Conservation (phyloP, 2,113 vertebrate genomes). For the Spea bombifrons region DNA sequence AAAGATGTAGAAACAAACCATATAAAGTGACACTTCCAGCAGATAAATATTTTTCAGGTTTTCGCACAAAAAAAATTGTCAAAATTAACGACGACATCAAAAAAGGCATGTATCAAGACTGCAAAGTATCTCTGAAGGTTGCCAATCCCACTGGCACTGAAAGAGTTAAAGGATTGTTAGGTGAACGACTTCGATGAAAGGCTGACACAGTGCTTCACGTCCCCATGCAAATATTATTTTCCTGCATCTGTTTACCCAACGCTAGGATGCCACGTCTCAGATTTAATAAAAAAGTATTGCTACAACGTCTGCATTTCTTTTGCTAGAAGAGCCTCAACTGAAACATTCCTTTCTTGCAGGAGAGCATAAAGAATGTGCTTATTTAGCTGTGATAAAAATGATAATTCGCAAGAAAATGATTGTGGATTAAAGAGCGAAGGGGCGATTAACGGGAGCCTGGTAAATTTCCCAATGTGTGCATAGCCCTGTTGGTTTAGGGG, state of each 20-base stretch:
- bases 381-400: slow-evolving; percentile 87
- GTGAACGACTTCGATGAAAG: neutral
- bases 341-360: slow-evolving; percentile 64
- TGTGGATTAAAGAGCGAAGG: slow-evolving; percentile 83
- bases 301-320: slow-evolving; percentile 56
- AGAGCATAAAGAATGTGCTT: slow-evolving; percentile 85
- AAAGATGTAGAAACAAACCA: too few species aligned
- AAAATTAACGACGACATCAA: too few species aligned
- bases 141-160: too few species aligned
- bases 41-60: too few species aligned
- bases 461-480: slow-evolving; percentile 75
- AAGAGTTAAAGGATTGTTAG: too few species aligned
- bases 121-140: too few species aligned
- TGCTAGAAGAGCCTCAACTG: slow-evolving; percentile 64
- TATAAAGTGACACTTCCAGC: too few species aligned
- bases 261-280: slow-evolving; percentile 45
- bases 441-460: slow-evolving; percentile 75
- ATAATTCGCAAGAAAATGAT: slow-evolving; percentile 82
- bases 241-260: slow-evolving; percentile 10
- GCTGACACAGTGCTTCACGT: neutral
- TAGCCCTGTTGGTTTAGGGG: slow-evolving; percentile 86
- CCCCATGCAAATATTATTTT: slow-evolving; percentile 21
- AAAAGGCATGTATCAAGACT: too few species aligned
- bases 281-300: slow-evolving; percentile 52
- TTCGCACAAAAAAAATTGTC: too few species aligned